Conservation (phyloP, 2,797 vertebrate species). For the Poecilia gillii region DNA sequence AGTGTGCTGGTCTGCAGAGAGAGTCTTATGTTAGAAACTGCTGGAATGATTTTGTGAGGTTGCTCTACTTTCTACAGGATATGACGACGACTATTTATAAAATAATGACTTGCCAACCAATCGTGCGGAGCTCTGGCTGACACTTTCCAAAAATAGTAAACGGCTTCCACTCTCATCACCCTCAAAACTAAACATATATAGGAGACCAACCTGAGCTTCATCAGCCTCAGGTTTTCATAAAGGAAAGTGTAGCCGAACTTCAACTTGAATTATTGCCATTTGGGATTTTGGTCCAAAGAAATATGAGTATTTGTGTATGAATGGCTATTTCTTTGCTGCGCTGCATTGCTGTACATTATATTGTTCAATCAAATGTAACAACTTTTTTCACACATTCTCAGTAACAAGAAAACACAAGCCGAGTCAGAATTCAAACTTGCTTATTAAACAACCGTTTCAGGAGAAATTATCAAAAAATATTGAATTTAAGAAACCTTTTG, state of each 20-base stretch:
- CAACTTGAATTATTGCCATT: neutral
- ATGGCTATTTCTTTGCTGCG: neutral
- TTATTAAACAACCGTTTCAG: constrained; percentile 48
- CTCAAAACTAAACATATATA: constrained; percentile 57
- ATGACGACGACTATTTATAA: constrained; percentile 64
- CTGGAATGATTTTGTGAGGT: constrained; percentile 45
- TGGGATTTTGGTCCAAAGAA: neutral
- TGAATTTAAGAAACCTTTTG: constrained; percentile 34
- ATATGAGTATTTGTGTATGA: neutral
- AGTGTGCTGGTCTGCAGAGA: constrained; percentile 65
- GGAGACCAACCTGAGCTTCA: constrained; percentile 8
- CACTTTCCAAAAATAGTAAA: constrained; percentile 38
- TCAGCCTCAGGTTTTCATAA: neutral
- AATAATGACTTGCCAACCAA: constrained; percentile 49
- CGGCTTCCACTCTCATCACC: constrained; percentile 41
- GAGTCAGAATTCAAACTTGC: constrained; percentile 40
- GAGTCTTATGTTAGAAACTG: constrained; percentile 46
- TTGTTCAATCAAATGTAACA: constrained; percentile 7
- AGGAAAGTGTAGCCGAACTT: constrained; percentile 8
- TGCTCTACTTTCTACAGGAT: constrained; percentile 65
- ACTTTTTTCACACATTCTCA: constrained; percentile 12
- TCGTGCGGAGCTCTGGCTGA: constrained; percentile 28
- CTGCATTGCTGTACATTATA: neutral
- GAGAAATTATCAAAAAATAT: constrained; percentile 38
- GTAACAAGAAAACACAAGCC: constrained; percentile 38